These are phyloP conservation scores for Archips crataeganus DNA, from an alignment of 2,888 invertebrate genomes.

Conservation along the genomic window DNA sequence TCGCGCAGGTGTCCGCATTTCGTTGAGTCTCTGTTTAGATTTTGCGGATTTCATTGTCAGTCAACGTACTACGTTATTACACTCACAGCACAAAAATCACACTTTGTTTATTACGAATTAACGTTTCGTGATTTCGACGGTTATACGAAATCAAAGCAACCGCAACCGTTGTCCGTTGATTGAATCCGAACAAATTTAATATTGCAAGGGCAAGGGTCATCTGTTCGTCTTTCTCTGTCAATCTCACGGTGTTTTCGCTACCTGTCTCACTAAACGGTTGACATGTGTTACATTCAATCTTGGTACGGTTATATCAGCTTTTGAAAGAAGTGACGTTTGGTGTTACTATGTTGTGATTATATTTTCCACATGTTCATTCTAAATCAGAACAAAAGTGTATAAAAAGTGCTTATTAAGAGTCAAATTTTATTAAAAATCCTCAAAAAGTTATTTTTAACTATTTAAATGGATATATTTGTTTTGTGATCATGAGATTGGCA, in stretches of 20 bases:
- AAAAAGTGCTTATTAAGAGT: neutral
- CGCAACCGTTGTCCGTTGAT: conserved; percentile 76
- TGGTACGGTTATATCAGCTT: conserved; percentile 50
- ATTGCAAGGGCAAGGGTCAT: conserved; percentile 25
- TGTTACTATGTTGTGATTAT: neutral
- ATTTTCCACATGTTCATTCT: neutral
- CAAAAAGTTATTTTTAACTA: neutral
- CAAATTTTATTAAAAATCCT: neutral
- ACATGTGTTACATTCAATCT: conserved; percentile 47
- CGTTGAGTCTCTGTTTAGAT: conserved; percentile 78
- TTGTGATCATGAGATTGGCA: neutral
- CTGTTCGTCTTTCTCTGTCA: conserved; percentile 49
- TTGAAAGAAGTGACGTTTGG: conserved; percentile 39
- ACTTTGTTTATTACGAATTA: conserved; percentile 48
- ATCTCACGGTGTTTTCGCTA: neutral
- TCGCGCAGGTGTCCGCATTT: conserved; percentile 77
- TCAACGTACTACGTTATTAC: conserved; percentile 50
- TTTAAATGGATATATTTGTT: neutral
- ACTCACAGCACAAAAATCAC: conserved; percentile 50
- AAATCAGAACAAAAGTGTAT: neutral
- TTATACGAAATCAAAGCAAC: conserved; percentile 72
- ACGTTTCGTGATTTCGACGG: conserved; percentile 57
- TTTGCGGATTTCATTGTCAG: conserved; percentile 78
- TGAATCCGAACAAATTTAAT: conserved; percentile 49
- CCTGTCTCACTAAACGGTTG: conserved; percentile 50